phyloP scores from a whole-genome alignment of 1,140 invertebrate species.

The roundworm (Caenorhabditis elegans) region DNA sequence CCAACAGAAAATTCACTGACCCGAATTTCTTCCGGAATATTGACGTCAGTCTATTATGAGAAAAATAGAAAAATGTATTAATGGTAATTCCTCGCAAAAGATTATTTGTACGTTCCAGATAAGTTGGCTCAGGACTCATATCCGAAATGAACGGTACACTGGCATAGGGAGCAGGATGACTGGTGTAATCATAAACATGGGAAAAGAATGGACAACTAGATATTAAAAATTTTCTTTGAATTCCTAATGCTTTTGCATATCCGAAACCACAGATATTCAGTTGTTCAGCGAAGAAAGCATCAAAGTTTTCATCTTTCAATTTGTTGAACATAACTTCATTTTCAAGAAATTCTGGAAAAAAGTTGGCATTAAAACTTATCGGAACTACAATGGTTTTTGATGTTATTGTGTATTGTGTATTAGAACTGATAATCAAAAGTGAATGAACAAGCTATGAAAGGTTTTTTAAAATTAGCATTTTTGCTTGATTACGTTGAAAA shows the following conservation, averaged over 20 bases:
- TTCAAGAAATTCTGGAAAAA: not conserved
- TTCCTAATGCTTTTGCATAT: not conserved
- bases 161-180: not conserved
- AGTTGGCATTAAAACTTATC: too few relatives aligned
- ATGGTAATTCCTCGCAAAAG: not conserved
- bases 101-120: not conserved
- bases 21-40: slow-evolving; percentile 38
- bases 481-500: too few relatives aligned
- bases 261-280: not conserved
- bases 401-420: not conserved
- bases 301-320: not conserved
- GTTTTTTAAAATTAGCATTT: too few relatives aligned
- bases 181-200: not conserved
- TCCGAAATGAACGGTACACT: not conserved
- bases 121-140: not conserved
- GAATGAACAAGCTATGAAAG: too few relatives aligned
- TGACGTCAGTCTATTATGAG: not conserved
- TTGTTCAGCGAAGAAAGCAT: not conserved
- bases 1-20: not conserved
- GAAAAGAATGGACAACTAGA: not conserved
- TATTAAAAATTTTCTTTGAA: not conserved
- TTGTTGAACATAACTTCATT: not conserved
- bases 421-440: too few relatives aligned
- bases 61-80: not conserved
- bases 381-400: too few relatives aligned